Conservation (phyloP, 2,113 vertebrate species). For the Oreochromis aureus region DNA sequence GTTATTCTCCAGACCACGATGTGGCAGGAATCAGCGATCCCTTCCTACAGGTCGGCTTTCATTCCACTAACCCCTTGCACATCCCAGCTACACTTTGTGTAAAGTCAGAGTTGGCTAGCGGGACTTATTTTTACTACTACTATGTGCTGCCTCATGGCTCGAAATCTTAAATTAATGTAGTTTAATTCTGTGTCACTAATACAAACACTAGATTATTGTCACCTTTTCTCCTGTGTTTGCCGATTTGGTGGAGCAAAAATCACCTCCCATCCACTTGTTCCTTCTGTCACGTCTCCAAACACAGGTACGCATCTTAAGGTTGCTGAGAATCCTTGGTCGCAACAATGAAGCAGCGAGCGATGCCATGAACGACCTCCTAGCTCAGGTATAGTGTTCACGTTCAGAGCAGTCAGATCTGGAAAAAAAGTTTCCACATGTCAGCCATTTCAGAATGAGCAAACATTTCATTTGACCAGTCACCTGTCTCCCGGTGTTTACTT, state of each 20-base stretch:
- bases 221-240: not conserved
- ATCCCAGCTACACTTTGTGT: not conserved
- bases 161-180: not conserved
- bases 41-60: slow-evolving; percentile 80
- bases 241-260: not conserved
- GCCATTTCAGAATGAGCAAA: not conserved
- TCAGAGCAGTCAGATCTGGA: not conserved
- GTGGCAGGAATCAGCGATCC: slow-evolving; percentile 86
- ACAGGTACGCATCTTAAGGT: slow-evolving; percentile 76
- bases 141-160: not conserved
- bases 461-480: not conserved
- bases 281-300: not conserved
- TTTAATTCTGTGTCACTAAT: not conserved
- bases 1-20: slow-evolving; percentile 82
- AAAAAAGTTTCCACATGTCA: not conserved
- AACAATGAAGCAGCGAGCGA: slow-evolving; percentile 80
- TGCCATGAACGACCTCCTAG: slow-evolving; percentile 84
- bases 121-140: not conserved
- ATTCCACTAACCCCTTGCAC: not conserved
- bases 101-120: accelerated
- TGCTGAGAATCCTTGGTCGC: slow-evolving; percentile 82
- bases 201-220: not conserved
- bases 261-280: not conserved
- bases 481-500: not conserved
- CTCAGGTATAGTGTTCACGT: slow-evolving; percentile 72